Evolutionary conservation across 2,113 vertebrate species (phyloP), one percentile per base, ranked within the genome.

Genomic region (Athene cunicularia): DNA sequence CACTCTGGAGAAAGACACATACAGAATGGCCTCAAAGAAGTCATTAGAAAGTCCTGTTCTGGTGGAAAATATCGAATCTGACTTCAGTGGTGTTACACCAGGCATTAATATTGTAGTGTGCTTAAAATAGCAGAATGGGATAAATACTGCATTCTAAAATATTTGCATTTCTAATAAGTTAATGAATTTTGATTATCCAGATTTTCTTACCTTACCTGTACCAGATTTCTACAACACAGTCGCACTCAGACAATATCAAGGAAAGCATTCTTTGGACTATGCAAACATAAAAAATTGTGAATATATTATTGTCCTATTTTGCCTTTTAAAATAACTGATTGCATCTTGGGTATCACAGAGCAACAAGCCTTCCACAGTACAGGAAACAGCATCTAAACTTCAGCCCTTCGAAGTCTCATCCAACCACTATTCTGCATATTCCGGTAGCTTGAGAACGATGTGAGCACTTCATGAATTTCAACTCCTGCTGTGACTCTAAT

Each of bases 211-310:
- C 75, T 91, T 80, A 55, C 83, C 66, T 71, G 73, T 88, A 26
- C 28, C 59, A 97, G 98, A 84, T 99, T 98, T 95, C 98, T 99
- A 28, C 98, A 99, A 86, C 96, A 98, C 91, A 99, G 98, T 89
- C 98, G 96, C 81, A 98, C 99, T 60, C 95, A 96, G 91, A 80
- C 84, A 43, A 91, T 99, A 72, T 99, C 98, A 84, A 97, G 88
- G 55, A 97, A 96, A 63, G 98, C 98, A 37, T 99, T 99, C 96
- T 98, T 96, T 45, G 98, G 98, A 85, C 96, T 99, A 72, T 82
- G 96, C 83, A 98, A 82, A 68, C 97, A 99, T 45, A 97, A 97
- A 88, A 98, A 95, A 96, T 49, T 99, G 98, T 98, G 91, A 99
- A 98, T 98, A 67, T 56, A 13, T 82, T 71, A 50, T 90, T 84